phyloP scores from a whole-genome alignment of 1,140 invertebrate species.

The Nomia melanderi region DNA sequence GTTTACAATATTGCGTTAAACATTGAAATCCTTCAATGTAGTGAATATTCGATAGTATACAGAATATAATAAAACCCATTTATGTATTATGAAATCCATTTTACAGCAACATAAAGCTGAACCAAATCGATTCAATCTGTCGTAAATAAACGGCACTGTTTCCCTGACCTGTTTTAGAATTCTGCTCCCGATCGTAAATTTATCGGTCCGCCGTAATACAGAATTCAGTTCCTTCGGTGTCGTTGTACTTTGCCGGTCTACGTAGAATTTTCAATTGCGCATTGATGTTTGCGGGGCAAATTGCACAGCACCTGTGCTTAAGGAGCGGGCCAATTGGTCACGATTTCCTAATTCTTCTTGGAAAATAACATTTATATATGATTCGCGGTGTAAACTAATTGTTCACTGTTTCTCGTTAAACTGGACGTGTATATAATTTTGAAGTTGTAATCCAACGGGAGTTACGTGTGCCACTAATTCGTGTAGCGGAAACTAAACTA shows the following conservation, averaged over 20 bases:
- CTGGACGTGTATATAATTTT: not conserved
- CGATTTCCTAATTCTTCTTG: constrained; percentile 19
- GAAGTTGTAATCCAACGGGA: not conserved
- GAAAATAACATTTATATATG: not conserved
- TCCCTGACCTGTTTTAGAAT: not conserved
- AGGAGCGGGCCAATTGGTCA: constrained; percentile 21
- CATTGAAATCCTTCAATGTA: too few species aligned
- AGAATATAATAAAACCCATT: too few species aligned
- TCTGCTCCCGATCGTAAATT: constrained; percentile 20
- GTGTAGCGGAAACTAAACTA: not conserved
- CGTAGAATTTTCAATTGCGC: constrained; percentile 14
- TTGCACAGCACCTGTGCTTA: constrained; percentile 33
- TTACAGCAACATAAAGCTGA: not conserved
- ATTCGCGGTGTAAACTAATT: not conserved
- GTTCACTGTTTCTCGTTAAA: constrained; percentile 14
- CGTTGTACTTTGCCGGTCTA: not conserved
- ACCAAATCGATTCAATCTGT: not conserved
- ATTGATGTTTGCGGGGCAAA: constrained; percentile 2
- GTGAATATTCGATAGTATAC: too few species aligned
- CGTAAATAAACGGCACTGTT: not conserved
- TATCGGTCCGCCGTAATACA: not conserved
- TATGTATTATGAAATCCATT: too few species aligned
- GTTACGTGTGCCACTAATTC: not conserved
- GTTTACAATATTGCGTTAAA: too few species aligned
- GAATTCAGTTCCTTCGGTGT: constrained; percentile 28